These are phyloP conservation scores for Drosophila mayaguana DNA, from an alignment of 2,888 invertebrate species.

Conservation along the genomic window DNA sequence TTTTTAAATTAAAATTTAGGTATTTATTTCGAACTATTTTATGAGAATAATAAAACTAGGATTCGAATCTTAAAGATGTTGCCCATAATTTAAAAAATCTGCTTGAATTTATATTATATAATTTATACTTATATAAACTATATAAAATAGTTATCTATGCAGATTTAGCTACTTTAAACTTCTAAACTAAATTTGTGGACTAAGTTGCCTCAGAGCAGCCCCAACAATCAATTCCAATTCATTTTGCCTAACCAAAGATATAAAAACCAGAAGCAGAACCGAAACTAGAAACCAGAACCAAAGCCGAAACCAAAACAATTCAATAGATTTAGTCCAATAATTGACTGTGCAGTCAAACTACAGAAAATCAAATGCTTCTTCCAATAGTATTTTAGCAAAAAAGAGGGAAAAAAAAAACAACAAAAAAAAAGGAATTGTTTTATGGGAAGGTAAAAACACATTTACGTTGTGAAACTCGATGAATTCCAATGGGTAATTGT, in stretches of 20 bases:
- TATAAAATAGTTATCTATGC: not conserved
- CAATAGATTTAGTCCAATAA: constrained; percentile 9
- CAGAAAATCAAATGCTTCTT: constrained; percentile 27
- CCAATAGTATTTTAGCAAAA: not conserved
- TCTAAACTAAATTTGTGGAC: not conserved
- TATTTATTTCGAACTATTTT: too few relatives aligned
- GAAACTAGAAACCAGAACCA: constrained; percentile 9
- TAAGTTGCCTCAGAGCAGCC: not conserved
- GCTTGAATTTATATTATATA: too few relatives aligned
- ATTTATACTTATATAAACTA: not conserved
- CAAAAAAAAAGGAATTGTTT: constrained; percentile 2
- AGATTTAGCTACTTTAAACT: not conserved
- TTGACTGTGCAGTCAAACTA: constrained; percentile 20
- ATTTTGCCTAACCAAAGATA: constrained; percentile 20
- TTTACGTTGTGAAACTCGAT: constrained; percentile 23
- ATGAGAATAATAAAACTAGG: too few relatives aligned
- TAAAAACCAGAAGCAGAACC: constrained; percentile 7
- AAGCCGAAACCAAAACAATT: constrained; percentile 12
- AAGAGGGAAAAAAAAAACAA: not conserved
- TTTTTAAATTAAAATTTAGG: too few relatives aligned
- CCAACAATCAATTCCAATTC: constrained; percentile 27
- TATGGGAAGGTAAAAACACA: constrained; percentile 14
- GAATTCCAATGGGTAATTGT: constrained; percentile 26
- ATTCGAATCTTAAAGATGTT: too few relatives aligned
- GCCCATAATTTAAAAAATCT: too few relatives aligned